Evolutionary conservation across 2,888 invertebrate genomes (phyloP).

Genomic region (Agonopterix arenella): DNA sequence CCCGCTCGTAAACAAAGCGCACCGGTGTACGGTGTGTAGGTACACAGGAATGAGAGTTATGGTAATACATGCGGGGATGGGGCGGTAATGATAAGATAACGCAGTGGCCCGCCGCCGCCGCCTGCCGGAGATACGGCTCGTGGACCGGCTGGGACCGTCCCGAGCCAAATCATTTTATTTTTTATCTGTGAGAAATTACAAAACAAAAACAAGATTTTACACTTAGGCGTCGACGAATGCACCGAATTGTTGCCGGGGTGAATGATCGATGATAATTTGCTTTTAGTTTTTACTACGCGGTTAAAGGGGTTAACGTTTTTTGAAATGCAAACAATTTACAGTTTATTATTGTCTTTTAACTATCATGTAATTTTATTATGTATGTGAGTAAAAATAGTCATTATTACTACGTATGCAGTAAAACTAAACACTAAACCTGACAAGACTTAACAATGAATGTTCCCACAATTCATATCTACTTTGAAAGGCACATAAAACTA

Average conservation of each 20-base stretch:
- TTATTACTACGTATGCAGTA: no score
- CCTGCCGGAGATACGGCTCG: constrained; percentile 57
- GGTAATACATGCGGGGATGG: constrained; percentile 66
- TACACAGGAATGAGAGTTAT: constrained; percentile 66
- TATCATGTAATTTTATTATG: no score
- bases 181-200: constrained; percentile 40
- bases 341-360: no score
- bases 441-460: neutral
- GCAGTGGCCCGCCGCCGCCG: constrained; percentile 27
- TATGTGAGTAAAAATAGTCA: no score
- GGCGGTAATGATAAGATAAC: constrained; percentile 68
- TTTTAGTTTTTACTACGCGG: no score
- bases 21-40: constrained; percentile 29
- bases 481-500: neutral
- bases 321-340: no score
- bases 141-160: constrained; percentile 6
- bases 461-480: neutral
- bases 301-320: no score
- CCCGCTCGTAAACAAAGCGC: constrained; percentile 63
- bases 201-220: constrained; percentile 47
- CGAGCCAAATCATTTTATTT: constrained; percentile 15
- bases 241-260: constrained; percentile 11
- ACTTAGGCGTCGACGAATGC: constrained; percentile 26
- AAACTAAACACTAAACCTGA: no score
- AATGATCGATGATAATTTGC: constrained; percentile 17